Conservation (phyloP, 2,888 invertebrate genomes). For the Cryptops parisi region DNA sequence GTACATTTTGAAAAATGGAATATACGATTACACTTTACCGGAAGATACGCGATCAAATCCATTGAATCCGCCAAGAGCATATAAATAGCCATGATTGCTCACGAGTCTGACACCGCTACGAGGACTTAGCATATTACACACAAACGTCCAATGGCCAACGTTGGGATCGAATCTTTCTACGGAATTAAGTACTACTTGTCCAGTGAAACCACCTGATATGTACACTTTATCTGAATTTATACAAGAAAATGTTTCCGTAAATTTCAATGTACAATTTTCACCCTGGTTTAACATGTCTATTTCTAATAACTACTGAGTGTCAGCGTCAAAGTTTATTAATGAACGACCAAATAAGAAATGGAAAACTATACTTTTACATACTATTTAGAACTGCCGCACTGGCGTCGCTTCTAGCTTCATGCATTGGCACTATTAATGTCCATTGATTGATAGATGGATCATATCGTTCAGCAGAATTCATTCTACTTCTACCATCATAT, state of each 20-base stretch:
- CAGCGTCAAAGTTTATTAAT: slow-evolving; percentile 1
- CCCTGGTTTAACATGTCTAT: too few relatives aligned
- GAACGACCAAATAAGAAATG: not conserved
- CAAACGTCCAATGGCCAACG: slow-evolving; percentile 55
- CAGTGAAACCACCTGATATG: slow-evolving; percentile 67
- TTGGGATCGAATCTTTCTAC: slow-evolving; percentile 58
- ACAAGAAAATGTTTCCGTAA: too few relatives aligned
- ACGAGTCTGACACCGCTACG: slow-evolving; percentile 62
- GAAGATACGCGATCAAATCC: slow-evolving; percentile 52
- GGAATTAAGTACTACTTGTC: slow-evolving; percentile 54
- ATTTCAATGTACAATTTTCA: too few relatives aligned
- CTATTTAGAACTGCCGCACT: slow-evolving; percentile 50
- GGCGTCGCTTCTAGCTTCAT: slow-evolving; percentile 54
- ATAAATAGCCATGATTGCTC: slow-evolving; percentile 48
- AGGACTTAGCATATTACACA: slow-evolving; percentile 52
- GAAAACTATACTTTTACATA: slow-evolving; percentile 10
- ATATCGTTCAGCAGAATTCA: slow-evolving; percentile 28
- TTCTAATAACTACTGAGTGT: too few relatives aligned
- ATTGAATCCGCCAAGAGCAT: slow-evolving; percentile 68
- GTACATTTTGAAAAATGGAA: not conserved
- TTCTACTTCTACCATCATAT: slow-evolving; percentile 31
- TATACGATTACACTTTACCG: slow-evolving; percentile 39
- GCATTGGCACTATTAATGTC: slow-evolving; percentile 37
- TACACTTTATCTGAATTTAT: slow-evolving; percentile 48
- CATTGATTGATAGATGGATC: slow-evolving; percentile 30